phyloP scores from a whole-genome alignment of 1,140 invertebrate species.

The Aethina tumida region DNA sequence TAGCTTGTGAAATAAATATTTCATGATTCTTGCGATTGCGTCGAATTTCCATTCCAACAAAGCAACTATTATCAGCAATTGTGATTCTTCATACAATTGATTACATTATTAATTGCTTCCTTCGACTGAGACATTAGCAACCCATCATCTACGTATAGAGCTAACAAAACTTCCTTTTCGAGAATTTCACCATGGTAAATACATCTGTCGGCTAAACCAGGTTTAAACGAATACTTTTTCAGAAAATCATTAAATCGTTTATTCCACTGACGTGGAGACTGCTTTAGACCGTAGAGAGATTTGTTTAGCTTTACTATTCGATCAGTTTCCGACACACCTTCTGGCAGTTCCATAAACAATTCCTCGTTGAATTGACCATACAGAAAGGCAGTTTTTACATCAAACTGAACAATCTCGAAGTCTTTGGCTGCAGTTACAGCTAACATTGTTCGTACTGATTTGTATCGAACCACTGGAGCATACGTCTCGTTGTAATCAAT shows the following conservation, averaged over 20 bases:
- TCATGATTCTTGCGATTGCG: too few relatives aligned
- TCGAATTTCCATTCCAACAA: too few relatives aligned
- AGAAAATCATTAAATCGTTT: conserved; percentile 20
- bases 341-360: conserved; percentile 32
- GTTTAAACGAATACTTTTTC: conserved; percentile 18
- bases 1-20: too few relatives aligned
- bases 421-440: conserved; percentile 14
- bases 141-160: too few relatives aligned
- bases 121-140: too few relatives aligned
- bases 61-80: too few relatives aligned
- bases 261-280: too few relatives aligned
- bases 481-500: conserved; percentile 19
- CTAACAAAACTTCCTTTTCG: conserved; percentile 3
- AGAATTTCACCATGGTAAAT: conserved; percentile 9
- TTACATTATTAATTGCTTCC: too few relatives aligned
- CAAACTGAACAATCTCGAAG: conserved; percentile 22
- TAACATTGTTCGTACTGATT: conserved; percentile 16
- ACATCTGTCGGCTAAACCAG: conserved; percentile 23
- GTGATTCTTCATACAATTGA: too few relatives aligned
- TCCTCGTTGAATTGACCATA: conserved; percentile 33
- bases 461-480: conserved; percentile 14
- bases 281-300: too few relatives aligned
- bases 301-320: too few relatives aligned
- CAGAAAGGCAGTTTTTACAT: conserved; percentile 34
- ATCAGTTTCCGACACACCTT: conserved; percentile 19